A percentile compares a stretch with the other conserved stretches of the same genome.
phyloP scores from a whole-genome alignment of 2,113 vertebrate genomes.

The Hemiprocne comata region DNA sequence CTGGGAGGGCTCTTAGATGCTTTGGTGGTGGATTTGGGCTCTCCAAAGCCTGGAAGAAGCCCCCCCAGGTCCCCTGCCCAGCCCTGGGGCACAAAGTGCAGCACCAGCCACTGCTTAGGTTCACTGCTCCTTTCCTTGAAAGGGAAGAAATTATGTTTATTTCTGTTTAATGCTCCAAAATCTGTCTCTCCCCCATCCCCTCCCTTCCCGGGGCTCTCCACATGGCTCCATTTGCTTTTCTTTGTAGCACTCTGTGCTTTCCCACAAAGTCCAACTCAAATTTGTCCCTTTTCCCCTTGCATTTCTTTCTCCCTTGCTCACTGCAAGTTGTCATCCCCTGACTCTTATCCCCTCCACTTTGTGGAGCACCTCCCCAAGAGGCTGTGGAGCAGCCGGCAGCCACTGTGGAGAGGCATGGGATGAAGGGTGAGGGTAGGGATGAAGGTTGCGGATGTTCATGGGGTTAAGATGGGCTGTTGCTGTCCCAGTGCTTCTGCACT shows the following conservation, averaged over 20 bases:
- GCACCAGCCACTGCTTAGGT: not conserved
- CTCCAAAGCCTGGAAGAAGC: not conserved
- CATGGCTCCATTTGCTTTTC: not conserved
- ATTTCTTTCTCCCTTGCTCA: not conserved
- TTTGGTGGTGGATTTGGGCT: not conserved
- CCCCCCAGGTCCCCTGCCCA: not conserved
- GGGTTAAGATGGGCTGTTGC: not conserved
- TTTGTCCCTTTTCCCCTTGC: not conserved
- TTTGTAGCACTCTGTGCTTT: fast-evolving
- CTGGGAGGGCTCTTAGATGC: fast-evolving
- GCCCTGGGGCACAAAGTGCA: not conserved
- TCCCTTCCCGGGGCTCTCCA: not conserved
- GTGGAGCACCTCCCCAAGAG: not conserved
- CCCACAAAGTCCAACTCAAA: not conserved
- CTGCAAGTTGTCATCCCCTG: not conserved
- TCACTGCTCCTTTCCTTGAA: not conserved
- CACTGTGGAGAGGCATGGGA: fast-evolving
- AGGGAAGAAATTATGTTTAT: not conserved
- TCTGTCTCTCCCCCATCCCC: fast-evolving
- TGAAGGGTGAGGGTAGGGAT: not conserved
- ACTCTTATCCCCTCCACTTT: not conserved
- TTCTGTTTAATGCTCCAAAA: not conserved
- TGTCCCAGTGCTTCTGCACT: not conserved
- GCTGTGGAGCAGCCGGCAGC: not conserved
- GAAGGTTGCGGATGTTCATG: not conserved